phyloP scores from a whole-genome alignment of 2,113 vertebrate genomes.

The Zingel zingel region DNA sequence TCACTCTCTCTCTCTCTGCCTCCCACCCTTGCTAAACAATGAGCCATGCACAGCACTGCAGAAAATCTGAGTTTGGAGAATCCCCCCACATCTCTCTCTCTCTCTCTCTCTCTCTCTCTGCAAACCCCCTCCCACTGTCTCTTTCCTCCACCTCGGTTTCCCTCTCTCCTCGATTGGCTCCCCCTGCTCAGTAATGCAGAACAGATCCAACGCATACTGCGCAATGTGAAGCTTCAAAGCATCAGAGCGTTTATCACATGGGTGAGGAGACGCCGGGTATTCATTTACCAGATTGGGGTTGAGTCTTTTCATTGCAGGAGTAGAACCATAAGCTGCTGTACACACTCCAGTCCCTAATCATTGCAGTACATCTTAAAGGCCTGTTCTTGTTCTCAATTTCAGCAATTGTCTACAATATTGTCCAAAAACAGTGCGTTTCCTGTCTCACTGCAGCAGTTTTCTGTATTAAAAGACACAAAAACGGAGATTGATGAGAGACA shows the following conservation, averaged over 20 bases:
- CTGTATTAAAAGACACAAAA: constrained; percentile 1
- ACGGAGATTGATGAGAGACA: background rate
- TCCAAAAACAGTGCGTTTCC: background rate
- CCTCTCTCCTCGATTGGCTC: constrained; percentile 26
- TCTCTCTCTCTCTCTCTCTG: constrained; percentile 14
- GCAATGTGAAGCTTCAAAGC: constrained; percentile 63
- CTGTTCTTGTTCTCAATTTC: background rate
- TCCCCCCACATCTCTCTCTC: constrained; percentile 54
- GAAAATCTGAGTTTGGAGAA: constrained; percentile 63
- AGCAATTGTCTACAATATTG: background rate
- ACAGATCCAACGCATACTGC: constrained; percentile 67
- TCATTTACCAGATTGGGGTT: constrained; percentile 12
- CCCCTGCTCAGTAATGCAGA: constrained; percentile 71
- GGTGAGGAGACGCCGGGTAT: constrained; percentile 16
- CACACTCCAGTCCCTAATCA: background rate
- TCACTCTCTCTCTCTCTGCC: constrained; percentile 24
- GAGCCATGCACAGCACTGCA: constrained; percentile 68
- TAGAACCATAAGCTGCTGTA: background rate
- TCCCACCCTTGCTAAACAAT: constrained; percentile 50
- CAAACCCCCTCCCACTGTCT: constrained; percentile 25
- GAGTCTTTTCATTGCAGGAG: background rate
- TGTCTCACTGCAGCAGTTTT: constrained; percentile 16
- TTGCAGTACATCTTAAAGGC: background rate
- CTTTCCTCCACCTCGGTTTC: background rate
- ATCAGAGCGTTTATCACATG: constrained; percentile 41